Base-by-base conservation (phyloP, 2,113 vertebrate species). In the Apaloderma vittatum region DNA sequence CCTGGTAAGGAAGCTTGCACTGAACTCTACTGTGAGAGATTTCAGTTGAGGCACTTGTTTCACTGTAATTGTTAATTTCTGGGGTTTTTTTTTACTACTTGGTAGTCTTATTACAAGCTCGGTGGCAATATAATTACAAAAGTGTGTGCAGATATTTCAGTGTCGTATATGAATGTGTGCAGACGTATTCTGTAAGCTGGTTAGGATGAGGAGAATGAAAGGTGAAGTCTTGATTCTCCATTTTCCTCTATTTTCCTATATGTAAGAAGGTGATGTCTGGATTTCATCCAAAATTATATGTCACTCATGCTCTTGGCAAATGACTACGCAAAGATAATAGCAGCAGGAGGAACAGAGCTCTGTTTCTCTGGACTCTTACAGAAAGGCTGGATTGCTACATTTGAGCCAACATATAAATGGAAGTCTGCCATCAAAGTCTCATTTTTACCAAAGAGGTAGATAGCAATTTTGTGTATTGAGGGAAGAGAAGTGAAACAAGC, bases 381-480 rank as follows among this genome's bases (percentile, higher is more conserved):
- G 80, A 74, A 74, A 61, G 45, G 24, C 68, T 87, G 51, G 79
- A 65, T 94, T 71, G 65, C 45, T 91, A 11, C 49, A 4, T 77
- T 78, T 79, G 87, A 91, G 70, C 90, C 89, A 90, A 59, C 37
- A 13, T 15, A 52, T 71, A 68, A 51, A 67, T 87, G 62, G 32
- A 83, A 87, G 36, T 90, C 74, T 86, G 73, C 74, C 85, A 18
- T 96, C 49, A 70, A 77, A 88, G 15, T 79, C 65, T 67, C 29
- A 57, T 94, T 96, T 81, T 85, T 84, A 43, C 34, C 19, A 14
- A 32, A 86, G 87, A 93, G 57, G 76, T 93, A 75, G 84, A 87
- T 46, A 78, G 77, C 45, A 82, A 93, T 94, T 90, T 93, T 76
- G 36, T 76, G 46, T 72, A 90, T n/a, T 62, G 78, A 96, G 27